phyloP scores from a whole-genome alignment of 2,888 invertebrate genomes.

The Aphidius colemani region DNA sequence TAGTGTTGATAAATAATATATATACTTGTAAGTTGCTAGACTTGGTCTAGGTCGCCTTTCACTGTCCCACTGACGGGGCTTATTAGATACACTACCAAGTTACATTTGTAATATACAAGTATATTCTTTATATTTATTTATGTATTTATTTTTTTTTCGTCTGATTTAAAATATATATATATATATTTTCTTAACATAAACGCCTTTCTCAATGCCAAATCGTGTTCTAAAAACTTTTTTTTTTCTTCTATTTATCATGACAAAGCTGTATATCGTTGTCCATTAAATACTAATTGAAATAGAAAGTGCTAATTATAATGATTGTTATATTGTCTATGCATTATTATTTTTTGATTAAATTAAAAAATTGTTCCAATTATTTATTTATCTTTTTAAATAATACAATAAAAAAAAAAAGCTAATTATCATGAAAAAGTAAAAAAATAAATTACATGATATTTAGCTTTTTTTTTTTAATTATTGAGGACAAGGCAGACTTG shows the following conservation, averaged over 20 bases:
- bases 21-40: constrained; percentile 27
- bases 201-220: constrained; percentile 17
- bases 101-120: constrained; percentile 35
- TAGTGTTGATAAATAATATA: background rate
- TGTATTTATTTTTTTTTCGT: background rate
- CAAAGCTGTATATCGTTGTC: no score
- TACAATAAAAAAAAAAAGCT: no score
- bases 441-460: no score
- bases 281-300: no score
- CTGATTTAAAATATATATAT: background rate
- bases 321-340: no score
- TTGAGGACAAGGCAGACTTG: no score
- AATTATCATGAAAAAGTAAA: no score
- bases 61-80: constrained; percentile 52
- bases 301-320: no score
- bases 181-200: background rate
- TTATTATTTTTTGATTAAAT: no score
- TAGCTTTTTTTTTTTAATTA: no score
- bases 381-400: no score
- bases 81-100: background rate
- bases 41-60: constrained; percentile 58
- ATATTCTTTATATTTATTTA: constrained; percentile 21
- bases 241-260: background rate
- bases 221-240: background rate
- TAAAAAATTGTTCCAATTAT: no score